Percentiles rank a stretch among this genome's conserved stretches.
Evolutionary conservation across 2,888 invertebrate species (phyloP).

Genomic region (Diaprepes abbreviatus): DNA sequence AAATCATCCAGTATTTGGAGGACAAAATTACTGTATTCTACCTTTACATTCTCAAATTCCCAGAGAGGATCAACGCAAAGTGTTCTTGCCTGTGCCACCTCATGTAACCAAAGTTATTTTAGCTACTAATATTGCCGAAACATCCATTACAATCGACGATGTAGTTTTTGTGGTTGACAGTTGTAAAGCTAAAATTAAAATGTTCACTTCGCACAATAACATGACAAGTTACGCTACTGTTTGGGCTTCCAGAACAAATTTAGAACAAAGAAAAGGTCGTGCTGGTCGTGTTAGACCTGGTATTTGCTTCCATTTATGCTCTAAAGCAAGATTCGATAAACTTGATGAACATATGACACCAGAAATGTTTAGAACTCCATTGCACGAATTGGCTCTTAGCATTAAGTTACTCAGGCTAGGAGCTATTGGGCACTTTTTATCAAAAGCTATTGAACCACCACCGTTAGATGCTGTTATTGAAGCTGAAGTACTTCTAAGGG

Average conservation of each 20-base stretch:
- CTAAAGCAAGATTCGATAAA: constrained; percentile 77
- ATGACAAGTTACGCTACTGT: constrained; percentile 98
- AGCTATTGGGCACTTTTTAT: constrained; percentile 93
- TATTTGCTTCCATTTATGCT: constrained; percentile 94
- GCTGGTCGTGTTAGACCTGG: constrained; percentile 96
- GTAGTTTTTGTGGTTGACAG: constrained; percentile 98
- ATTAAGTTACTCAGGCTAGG: constrained; percentile 93
- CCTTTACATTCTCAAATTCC: constrained; percentile 99
- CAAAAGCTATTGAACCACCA: constrained; percentile 96
- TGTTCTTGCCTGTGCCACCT: constrained; percentile 88
- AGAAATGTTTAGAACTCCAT: constrained; percentile 97
- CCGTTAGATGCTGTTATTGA: constrained; percentile 98
- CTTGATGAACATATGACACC: constrained; percentile 94
- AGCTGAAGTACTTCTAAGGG: constrained; percentile 82
- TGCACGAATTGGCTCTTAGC: constrained; percentile 94
- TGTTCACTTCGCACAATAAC: constrained; percentile 98
- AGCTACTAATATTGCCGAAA: constrained; percentile 98
- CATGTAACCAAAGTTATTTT: constrained; percentile 93
- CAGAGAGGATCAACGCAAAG: constrained; percentile 92
- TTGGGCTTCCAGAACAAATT: constrained; percentile 94
- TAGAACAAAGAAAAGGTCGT: constrained; percentile 93
- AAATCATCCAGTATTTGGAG: constrained; percentile 74
- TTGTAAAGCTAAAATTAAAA: constrained; percentile 97
- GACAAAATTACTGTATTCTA: constrained; percentile 79
- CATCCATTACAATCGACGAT: constrained; percentile 98